Conservation (phyloP, 2,113 vertebrate genomes). For the Litocranius walleri region DNA sequence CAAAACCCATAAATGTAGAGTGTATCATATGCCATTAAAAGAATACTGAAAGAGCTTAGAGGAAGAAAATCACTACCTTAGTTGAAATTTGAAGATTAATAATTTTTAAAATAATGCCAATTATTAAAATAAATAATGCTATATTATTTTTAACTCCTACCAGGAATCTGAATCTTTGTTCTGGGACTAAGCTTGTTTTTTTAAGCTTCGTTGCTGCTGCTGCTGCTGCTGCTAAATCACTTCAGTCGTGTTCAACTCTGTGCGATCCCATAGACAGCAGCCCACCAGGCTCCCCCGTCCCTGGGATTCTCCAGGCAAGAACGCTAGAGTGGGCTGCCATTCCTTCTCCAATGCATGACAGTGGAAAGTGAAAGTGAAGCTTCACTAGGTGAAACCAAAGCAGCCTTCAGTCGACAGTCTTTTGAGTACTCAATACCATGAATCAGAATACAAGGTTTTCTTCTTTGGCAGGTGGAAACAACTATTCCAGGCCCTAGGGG, state of each 20-base stretch:
- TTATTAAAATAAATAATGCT: not conserved
- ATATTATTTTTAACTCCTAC: not conserved
- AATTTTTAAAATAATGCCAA: not conserved
- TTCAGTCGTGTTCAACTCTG: no score
- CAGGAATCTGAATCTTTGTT: not conserved
- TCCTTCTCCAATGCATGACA: no score
- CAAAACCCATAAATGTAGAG: not conserved
- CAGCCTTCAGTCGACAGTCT: not conserved
- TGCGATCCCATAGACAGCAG: no score
- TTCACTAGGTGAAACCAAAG: not conserved
- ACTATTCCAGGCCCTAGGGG: accelerated
- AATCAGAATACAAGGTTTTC: not conserved
- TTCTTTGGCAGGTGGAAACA: not conserved
- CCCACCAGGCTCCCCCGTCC: no score
- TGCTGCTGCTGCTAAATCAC: no score
- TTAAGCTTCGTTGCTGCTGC: no score
- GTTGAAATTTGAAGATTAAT: not conserved
- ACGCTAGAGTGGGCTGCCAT: no score
- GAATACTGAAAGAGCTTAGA: not conserved
- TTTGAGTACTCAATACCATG: not conserved
- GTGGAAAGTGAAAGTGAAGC: not conserved
- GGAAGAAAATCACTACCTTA: not conserved
- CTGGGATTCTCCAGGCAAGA: no score
- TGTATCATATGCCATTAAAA: not conserved
- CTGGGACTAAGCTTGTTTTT: not conserved